phyloP scores from a whole-genome alignment of 2,888 invertebrate genomes.

The Stenodema calcarata region DNA sequence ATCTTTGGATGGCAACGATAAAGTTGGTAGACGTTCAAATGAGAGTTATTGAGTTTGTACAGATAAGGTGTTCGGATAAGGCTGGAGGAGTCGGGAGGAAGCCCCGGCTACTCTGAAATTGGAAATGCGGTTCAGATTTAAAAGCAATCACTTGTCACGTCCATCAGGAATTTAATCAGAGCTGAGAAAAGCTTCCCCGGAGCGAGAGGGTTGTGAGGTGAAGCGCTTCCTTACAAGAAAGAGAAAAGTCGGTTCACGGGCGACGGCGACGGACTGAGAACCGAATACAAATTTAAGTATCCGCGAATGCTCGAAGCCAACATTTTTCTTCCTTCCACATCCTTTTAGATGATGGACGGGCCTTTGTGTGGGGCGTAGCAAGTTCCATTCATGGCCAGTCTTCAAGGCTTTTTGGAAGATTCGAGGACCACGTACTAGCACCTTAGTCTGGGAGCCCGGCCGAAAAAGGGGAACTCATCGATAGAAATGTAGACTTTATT shows the following conservation, averaged over 20 bases:
- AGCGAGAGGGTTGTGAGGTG: neutral
- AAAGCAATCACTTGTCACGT: constrained; percentile 49
- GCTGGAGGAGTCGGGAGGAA: neutral
- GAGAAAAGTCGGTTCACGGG: neutral
- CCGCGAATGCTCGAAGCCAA: neutral
- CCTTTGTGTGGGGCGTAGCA: too few species aligned
- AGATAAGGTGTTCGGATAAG: constrained; percentile 9
- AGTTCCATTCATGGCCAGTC: too few species aligned
- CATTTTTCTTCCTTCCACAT: neutral
- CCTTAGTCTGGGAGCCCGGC: too few species aligned
- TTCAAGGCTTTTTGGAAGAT: too few species aligned
- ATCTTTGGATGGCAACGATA: constrained; percentile 30
- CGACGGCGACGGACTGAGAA: neutral
- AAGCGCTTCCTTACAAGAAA: neutral
- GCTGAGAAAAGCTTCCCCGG: neutral
- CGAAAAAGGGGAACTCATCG: too few species aligned
- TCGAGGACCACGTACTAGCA: too few species aligned
- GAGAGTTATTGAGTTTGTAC: constrained; percentile 43
- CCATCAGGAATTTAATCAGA: constrained; percentile 48
- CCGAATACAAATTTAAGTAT: neutral
- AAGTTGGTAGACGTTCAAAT: constrained; percentile 38
- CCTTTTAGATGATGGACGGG: neutral
- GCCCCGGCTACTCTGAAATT: neutral
- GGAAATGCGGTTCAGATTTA: constrained; percentile 48
- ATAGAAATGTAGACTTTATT: too few species aligned